Evolutionary conservation across 2,113 vertebrate species (phyloP).

Genomic region (Pelusios castaneus): DNA sequence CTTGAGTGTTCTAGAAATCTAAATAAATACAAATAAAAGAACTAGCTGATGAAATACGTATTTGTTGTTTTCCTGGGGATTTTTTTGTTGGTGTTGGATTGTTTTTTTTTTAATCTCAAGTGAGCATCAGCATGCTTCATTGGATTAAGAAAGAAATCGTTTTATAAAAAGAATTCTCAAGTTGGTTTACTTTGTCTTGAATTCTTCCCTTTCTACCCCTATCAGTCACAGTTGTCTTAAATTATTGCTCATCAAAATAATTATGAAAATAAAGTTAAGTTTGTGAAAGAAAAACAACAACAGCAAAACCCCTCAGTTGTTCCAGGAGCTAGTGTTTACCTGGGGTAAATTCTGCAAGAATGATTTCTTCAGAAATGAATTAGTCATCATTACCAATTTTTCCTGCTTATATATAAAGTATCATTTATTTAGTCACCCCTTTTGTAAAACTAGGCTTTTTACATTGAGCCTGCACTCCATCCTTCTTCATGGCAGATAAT

Average conservation of each 20-base stretch:
- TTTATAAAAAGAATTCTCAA: neutral
- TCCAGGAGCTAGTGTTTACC: neutral
- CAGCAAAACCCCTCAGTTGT: neutral
- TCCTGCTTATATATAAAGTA: neutral
- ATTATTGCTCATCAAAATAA: neutral
- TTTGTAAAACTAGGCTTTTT: neutral
- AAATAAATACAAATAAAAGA: neutral
- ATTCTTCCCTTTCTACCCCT: fast-evolving
- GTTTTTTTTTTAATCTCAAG: neutral
- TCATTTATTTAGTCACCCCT: neutral
- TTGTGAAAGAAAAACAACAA: fast-evolving
- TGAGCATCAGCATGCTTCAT: neutral
- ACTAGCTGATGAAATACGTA: fast-evolving
- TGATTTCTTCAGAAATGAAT: neutral
- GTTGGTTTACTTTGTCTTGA: neutral
- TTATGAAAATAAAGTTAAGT: neutral
- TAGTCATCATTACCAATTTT: neutral
- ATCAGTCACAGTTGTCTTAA: neutral
- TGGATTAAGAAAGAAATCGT: neutral
- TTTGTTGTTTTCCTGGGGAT: too few species aligned
- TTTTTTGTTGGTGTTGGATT: too few species aligned
- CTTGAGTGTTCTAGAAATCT: neutral
- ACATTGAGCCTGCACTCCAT: neutral
- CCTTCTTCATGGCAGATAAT: neutral
- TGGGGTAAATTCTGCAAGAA: neutral